Evolutionary conservation across 2,113 vertebrate genomes (phyloP).

Genomic region (Myrmophylax atrothorax): DNA sequence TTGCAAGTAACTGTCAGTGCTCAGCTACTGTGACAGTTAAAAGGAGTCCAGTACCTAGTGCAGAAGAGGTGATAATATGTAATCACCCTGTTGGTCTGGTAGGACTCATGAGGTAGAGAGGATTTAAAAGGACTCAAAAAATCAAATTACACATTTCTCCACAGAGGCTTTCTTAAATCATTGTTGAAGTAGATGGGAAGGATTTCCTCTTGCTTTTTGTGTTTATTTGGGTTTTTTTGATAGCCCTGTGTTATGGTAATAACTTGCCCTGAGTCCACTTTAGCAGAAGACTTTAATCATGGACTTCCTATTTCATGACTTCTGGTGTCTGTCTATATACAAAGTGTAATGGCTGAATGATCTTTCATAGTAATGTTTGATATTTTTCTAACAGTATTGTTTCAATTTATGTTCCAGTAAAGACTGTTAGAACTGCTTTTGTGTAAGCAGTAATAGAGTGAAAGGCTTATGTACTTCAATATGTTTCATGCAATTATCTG

Average conservation of each 20-base stretch:
- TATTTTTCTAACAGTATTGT: background rate
- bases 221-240: background rate
- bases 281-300: background rate
- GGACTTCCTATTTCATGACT: background rate
- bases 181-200: background rate
- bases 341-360: background rate
- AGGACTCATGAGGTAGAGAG: background rate
- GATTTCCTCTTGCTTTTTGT: background rate
- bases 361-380: background rate
- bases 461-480: background rate
- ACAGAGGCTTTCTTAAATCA: background rate
- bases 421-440: background rate
- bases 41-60: background rate
- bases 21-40: background rate
- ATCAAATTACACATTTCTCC: background rate
- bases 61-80: background rate
- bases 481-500: background rate
- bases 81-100: background rate
- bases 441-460: background rate
- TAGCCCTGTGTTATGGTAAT: background rate
- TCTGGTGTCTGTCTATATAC: background rate
- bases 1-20: background rate
- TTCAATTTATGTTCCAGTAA: background rate
- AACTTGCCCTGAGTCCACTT: background rate
- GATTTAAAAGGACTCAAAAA: background rate